Evolutionary conservation across 2,797 vertebrate species (phyloP), one percentile per base, ranked within the genome.

Genomic region (Pipistrellus nathusii): DNA sequence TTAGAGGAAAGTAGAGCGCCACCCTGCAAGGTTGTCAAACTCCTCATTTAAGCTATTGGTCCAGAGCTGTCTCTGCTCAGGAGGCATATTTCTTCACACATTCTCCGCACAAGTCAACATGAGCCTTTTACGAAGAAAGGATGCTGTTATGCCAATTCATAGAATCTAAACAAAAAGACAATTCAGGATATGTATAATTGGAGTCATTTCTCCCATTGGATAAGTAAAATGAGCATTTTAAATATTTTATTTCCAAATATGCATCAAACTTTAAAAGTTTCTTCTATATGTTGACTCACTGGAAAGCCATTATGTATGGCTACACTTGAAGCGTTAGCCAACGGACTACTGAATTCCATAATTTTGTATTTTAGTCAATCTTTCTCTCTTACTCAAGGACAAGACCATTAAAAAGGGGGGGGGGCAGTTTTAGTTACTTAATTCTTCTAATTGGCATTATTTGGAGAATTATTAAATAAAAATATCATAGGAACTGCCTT

Each of bases 221-320:
- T 64, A 32, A 10, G 21, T 69, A 88, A 75, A 53, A 44, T 87
- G 30, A 91, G n/a, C 68, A 62, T 35, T 91, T 71, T 27, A 85
- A 81, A 30, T 30, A 59, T 73, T 69, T 90, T 90, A 25, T 78
- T 94, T 90, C 32, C 35, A 69, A 90, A 88, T 53, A 69, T 11
- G 41, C 73, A 83, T 32, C 76, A 77, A 62, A 18, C 44, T 55
- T 80, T 27, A 23, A 13, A 73, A 18, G 13, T n/a, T 75, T 81
- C 35, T 71, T 76, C 35, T 62, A 66, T 18, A 32, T 85, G 77
- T 30, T 86, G 57, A 82, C 17, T 72, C 27, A 5, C 15, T 86
- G n/a, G 55, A 51, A 93, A 38, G 20, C 38, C 4, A 32, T 18
- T n/a, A 72, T 44, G 4, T 64, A 8, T 46, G 14, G 6, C 12